Evolutionary conservation across 2,888 invertebrate genomes (phyloP), one percentile per base, ranked within the genome.

Genomic region (Drosophila neutralis): DNA sequence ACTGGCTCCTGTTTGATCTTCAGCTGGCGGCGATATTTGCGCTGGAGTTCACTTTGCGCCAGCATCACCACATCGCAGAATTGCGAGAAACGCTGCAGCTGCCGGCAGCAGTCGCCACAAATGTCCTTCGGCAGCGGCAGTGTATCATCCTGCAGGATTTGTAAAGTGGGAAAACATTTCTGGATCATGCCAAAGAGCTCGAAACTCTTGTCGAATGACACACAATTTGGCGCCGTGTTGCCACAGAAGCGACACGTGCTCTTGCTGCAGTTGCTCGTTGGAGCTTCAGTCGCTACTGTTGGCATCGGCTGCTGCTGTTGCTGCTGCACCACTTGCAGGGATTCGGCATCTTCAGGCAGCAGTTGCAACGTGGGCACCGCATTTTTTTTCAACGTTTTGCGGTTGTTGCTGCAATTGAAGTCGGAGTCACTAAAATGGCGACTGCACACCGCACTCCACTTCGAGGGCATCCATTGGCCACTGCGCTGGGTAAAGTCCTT

Each of bases 1-100:
- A 91, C 80, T 0, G 93, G 93, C 61, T 93, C 93, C 71, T 93
- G 93, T 52, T 93, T 93, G 11, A 93, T 93, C 82, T 93, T 93
- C 2, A 91, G 67, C 42, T 91, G 87, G 4, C 90, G 89, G 2
- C 91, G 90, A 65, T 90, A 92, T 40, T 91, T 91, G 0, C 84
- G 76, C 54, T 92, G 91, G 8, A 92, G 57, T 11, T 91, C 89
- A 45, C 91, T 90, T 66, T 93, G 93, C 0, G 92, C 90, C 15
- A 83, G 87, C 66, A 92, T 78, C 0, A 93, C 92, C n/a, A 90
- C 87, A 59, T 93, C 93, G 7, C 92, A 91, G 68, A 93, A 93
- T 8, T 89, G 82, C 0, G 92, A 91, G 52, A 93, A 93, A 4
- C 79, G 80, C 29, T 92, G 87, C 35, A 93, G 69, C n/a, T 90